phyloP scores from a whole-genome alignment of 1,140 invertebrate species.

The Caenorhabditis remanei region DNA sequence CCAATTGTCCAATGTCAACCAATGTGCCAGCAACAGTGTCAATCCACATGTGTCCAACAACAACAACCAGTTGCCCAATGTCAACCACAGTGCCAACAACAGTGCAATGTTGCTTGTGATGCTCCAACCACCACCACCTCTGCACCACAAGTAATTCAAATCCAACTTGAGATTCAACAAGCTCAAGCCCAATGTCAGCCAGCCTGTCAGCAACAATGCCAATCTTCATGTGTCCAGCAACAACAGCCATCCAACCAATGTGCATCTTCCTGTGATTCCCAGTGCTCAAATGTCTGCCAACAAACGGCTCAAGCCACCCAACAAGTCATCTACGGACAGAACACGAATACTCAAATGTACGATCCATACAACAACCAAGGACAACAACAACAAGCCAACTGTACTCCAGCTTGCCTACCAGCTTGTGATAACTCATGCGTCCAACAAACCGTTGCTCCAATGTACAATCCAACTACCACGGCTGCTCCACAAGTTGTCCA shows the following conservation, averaged over 20 bases:
- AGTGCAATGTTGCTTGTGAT: constrained; percentile 46
- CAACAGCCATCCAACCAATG: constrained; percentile 2
- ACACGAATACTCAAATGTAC: constrained; percentile 20
- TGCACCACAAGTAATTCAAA: constrained; percentile 18
- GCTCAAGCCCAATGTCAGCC: constrained; percentile 38
- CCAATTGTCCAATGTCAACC: constrained; percentile 49
- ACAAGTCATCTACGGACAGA: constrained; percentile 38
- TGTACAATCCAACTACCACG: constrained; percentile 9
- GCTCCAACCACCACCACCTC: constrained; percentile 17
- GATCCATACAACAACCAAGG: constrained; percentile 26
- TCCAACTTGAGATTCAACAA: constrained; percentile 6
- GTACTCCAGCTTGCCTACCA: constrained; percentile 23
- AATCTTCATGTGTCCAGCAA: constrained; percentile 11
- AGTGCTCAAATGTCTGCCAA: constrained; percentile 17
- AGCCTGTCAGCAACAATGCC: not conserved
- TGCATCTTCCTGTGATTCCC: constrained; percentile 7
- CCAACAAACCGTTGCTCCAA: constrained; percentile 15
- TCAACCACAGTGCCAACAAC: constrained; percentile 43
- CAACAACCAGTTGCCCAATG: constrained; percentile 45
- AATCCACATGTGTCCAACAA: constrained; percentile 35
- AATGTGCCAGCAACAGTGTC: constrained; percentile 25
- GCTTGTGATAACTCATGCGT: constrained; percentile 30
- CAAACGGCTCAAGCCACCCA: constrained; percentile 18
- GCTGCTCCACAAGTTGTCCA: constrained; percentile 44
- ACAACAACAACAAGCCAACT: constrained; percentile 29